phyloP scores from a whole-genome alignment of 2,797 vertebrate genomes.

The Sparidentex hasta region DNA sequence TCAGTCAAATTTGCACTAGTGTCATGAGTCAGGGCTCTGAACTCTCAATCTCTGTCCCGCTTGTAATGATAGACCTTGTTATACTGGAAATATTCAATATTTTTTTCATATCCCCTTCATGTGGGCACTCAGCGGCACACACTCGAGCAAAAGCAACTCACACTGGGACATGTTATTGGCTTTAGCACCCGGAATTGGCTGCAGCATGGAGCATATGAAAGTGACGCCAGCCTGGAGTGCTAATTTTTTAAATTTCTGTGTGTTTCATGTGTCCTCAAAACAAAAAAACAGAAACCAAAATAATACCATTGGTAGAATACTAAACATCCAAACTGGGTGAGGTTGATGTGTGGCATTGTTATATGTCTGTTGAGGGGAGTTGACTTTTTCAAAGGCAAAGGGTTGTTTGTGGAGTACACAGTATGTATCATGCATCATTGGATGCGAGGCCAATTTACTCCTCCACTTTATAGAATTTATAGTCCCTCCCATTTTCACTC shows the following conservation, averaged over 20 bases:
- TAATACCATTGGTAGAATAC: background rate
- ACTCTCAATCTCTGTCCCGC: slow-evolving; percentile 27
- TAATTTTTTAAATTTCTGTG: background rate
- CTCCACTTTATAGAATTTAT: too few relatives aligned
- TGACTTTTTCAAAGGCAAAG: background rate
- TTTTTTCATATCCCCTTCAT: background rate
- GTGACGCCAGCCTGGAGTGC: background rate
- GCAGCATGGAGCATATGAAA: slow-evolving; percentile 5
- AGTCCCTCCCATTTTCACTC: too few relatives aligned
- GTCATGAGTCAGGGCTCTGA: background rate
- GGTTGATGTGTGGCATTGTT: too few relatives aligned
- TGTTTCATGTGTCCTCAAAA: background rate
- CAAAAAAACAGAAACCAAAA: background rate
- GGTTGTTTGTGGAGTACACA: too few relatives aligned
- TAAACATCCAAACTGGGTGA: background rate
- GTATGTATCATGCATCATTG: too few relatives aligned
- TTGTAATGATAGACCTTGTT: slow-evolving; percentile 26
- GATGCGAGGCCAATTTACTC: too few relatives aligned
- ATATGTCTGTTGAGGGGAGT: too few relatives aligned
- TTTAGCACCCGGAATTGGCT: slow-evolving; percentile 18
- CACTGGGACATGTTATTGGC: slow-evolving; percentile 35
- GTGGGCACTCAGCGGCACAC: slow-evolving; percentile 13
- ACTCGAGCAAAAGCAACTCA: slow-evolving; percentile 18
- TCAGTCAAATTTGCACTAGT: slow-evolving; percentile 26
- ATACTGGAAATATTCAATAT: background rate